These are phyloP conservation scores for Xylocopa sonorina DNA, from an alignment of 1,140 invertebrate species.

Conservation along the genomic window DNA sequence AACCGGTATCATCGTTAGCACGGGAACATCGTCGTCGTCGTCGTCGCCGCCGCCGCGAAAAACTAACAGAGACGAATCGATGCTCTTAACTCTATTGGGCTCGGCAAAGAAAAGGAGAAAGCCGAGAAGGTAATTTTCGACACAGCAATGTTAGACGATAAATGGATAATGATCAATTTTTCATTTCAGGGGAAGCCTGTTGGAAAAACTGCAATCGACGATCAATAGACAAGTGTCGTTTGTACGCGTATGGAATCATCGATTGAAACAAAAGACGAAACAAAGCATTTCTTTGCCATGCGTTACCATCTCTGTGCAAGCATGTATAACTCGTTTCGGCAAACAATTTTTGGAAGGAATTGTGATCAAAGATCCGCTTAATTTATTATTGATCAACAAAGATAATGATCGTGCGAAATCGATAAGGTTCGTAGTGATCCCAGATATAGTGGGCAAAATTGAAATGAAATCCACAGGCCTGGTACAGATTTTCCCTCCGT, in stretches of 20 bases:
- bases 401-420: not conserved
- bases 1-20: constrained; percentile 36
- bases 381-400: not conserved
- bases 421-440: constrained; percentile 70
- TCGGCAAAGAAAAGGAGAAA: constrained; percentile 62
- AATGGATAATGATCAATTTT: not conserved
- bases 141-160: too few relatives aligned
- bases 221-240: constrained; percentile 70
- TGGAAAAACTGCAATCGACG: constrained; percentile 67
- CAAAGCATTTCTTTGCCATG: constrained; percentile 53
- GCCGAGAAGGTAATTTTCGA: constrained; percentile 68
- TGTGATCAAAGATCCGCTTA: constrained; percentile 65
- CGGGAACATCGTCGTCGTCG: constrained; percentile 43
- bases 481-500: constrained; percentile 76
- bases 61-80: not conserved
- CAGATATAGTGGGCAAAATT: constrained; percentile 72
- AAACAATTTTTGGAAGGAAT: constrained; percentile 70
- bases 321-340: constrained; percentile 55
- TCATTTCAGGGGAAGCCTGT: constrained; percentile 72
- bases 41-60: too few relatives aligned
- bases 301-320: constrained; percentile 59
- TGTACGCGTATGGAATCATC: constrained; percentile 74
- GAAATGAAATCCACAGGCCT: constrained; percentile 57
- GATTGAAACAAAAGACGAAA: constrained; percentile 58
- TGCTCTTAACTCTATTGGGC: constrained; percentile 34